These are phyloP conservation scores for Ornithorhynchus anatinus DNA, from an alignment of 2,113 vertebrate genomes.

Conservation along the genomic window DNA sequence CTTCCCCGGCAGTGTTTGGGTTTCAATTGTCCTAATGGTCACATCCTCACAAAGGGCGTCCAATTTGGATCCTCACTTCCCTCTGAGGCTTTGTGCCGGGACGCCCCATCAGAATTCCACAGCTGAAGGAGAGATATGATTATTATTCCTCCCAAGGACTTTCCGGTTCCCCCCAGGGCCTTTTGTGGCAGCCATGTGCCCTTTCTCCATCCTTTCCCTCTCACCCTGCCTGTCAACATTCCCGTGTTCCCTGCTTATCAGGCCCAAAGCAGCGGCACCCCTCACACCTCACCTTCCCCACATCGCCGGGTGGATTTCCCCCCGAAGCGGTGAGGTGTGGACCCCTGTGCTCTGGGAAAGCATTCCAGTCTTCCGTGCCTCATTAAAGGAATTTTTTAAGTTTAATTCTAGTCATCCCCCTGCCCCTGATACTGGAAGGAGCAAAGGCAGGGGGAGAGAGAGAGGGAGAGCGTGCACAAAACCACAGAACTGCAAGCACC, in stretches of 20 bases:
- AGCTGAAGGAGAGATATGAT: neutral
- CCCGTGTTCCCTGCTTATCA: conserved; percentile 10
- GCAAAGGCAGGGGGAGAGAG: conserved; percentile 36
- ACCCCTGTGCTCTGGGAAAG: neutral
- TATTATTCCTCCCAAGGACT: neutral
- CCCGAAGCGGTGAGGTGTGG: neutral
- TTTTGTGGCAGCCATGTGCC: neutral
- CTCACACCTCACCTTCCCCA: neutral
- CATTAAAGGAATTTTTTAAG: conserved; percentile 12
- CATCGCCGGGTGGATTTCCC: neutral
- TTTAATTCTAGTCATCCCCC: conserved; percentile 17
- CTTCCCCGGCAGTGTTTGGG: no score
- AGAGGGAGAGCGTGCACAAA: conserved; percentile 50
- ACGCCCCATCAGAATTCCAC: neutral
- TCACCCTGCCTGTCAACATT: neutral
- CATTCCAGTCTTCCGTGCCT: neutral
- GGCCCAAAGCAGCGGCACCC: neutral
- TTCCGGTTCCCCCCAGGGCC: neutral
- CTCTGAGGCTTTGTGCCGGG: neutral
- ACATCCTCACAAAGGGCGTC: no score
- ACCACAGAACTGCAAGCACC: conserved; percentile 73
- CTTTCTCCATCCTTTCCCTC: neutral
- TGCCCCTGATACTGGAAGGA: conserved; percentile 37
- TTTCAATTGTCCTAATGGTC: no score
- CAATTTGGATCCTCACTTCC: neutral